Percentiles rank a stretch among this genome's conserved stretches.
These are phyloP conservation scores for Pantherophis guttatus DNA, from an alignment of 2,113 vertebrate species.

Conservation along the genomic window DNA sequence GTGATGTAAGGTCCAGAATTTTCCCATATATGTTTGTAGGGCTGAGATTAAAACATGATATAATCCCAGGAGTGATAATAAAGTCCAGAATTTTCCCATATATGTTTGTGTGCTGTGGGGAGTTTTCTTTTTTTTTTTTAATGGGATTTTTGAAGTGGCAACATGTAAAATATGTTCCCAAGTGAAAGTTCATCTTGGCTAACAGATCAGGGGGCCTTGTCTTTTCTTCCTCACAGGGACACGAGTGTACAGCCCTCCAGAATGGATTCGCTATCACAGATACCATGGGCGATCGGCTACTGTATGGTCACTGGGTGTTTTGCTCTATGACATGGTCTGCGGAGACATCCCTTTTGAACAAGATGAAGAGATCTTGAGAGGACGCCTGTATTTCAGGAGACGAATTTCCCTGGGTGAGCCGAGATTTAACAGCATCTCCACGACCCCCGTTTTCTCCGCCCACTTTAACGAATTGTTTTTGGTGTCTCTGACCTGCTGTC, in stretches of 20 bases:
- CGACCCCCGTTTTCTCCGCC: too few species aligned
- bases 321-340: slow-evolving; percentile 97
- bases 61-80: not conserved
- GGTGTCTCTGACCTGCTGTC: not conserved
- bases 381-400: slow-evolving; percentile 87
- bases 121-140: rapidly evolving
- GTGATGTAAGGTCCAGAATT: slow-evolving; percentile 4
- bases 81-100: not conserved
- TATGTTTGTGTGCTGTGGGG: not conserved
- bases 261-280: slow-evolving; percentile 95
- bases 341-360: slow-evolving; percentile 98
- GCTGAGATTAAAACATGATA: slow-evolving; percentile 41
- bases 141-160: not conserved
- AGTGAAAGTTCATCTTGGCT: not conserved
- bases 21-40: not conserved
- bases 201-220: not conserved
- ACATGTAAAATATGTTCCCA: not conserved
- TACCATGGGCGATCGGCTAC: slow-evolving; percentile 96
- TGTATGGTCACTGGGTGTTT: slow-evolving; percentile 94
- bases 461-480: rapidly evolving
- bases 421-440: too few species aligned
- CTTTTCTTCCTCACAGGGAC: slow-evolving; percentile 72
- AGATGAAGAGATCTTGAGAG: slow-evolving; percentile 92
- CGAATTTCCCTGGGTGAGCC: slow-evolving; percentile 86
- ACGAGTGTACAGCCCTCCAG: slow-evolving; percentile 94